Percentiles rank a stretch among this genome's conserved stretches.
phyloP scores from a whole-genome alignment of 2,113 vertebrate species.

The Nothocercus julius region DNA sequence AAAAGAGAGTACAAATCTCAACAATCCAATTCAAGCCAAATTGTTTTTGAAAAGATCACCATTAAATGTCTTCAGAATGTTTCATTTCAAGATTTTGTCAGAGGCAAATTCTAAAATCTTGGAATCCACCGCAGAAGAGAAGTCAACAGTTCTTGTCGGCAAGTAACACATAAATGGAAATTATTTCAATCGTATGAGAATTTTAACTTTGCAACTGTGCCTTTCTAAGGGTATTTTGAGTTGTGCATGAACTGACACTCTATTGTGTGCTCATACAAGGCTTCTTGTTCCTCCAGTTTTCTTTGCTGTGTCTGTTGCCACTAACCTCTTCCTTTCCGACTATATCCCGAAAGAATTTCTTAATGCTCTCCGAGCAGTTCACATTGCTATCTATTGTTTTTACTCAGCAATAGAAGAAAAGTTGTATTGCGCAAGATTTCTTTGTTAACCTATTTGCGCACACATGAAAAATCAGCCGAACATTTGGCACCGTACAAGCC shows the following conservation, averaged over 20 bases:
- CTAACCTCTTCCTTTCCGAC: neutral
- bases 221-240: conserved; percentile 32
- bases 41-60: conserved; percentile 7
- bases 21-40: conserved; percentile 7
- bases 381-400: neutral
- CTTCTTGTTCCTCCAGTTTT: conserved; percentile 13
- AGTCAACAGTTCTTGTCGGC: conserved; percentile 50
- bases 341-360: neutral
- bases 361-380: accelerated
- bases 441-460: neutral
- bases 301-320: accelerated
- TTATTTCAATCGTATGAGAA: conserved; percentile 38
- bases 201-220: conserved; percentile 40
- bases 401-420: neutral
- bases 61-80: conserved; percentile 27
- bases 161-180: conserved; percentile 35
- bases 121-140: conserved; percentile 26
- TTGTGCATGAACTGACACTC: neutral
- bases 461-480: neutral
- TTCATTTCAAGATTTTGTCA: conserved; percentile 8
- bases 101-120: conserved; percentile 27
- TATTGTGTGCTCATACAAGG: neutral
- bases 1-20: conserved; percentile 54
- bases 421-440: neutral
- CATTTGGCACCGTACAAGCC: neutral